phyloP scores from a whole-genome alignment of 2,113 vertebrate species.

The Choloepus hoffmanni region DNA sequence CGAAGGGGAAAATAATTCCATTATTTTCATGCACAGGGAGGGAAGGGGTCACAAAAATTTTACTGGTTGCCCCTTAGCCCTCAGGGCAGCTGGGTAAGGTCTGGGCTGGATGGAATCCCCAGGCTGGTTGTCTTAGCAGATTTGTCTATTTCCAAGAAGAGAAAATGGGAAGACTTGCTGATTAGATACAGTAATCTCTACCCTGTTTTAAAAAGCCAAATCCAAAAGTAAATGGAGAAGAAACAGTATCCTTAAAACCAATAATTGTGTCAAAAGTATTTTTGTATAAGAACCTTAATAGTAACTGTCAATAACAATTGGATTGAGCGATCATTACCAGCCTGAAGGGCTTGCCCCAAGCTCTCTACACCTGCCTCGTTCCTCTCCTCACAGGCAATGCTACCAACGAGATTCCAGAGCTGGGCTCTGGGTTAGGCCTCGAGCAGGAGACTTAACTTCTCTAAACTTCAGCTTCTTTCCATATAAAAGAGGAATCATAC shows the following conservation, averaged over 20 bases:
- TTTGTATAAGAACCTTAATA: neutral
- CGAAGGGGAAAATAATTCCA: no score
- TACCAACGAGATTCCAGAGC: neutral
- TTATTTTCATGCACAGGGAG: neutral
- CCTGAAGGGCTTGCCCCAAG: fast-evolving
- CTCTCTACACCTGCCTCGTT: neutral
- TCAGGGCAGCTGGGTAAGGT: neutral
- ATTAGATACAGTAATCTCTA: neutral
- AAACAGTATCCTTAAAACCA: neutral
- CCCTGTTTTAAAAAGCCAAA: neutral
- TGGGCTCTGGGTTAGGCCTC: neutral
- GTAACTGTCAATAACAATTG: neutral
- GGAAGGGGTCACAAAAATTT: neutral
- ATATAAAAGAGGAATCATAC: neutral
- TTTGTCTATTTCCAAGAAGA: neutral
- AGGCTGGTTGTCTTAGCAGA: neutral
- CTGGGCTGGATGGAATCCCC: neutral
- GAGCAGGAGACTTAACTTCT: neutral
- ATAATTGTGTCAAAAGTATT: neutral
- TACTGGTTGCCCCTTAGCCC: fast-evolving
- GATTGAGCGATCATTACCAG: no score
- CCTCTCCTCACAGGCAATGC: neutral
- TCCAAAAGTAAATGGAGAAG: neutral
- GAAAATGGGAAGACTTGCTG: neutral
- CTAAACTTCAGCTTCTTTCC: neutral